Percentiles rank a stretch among this genome's conserved stretches.
Evolutionary conservation across 2,888 invertebrate genomes (phyloP).

Genomic region (Tiliacea citrago): DNA sequence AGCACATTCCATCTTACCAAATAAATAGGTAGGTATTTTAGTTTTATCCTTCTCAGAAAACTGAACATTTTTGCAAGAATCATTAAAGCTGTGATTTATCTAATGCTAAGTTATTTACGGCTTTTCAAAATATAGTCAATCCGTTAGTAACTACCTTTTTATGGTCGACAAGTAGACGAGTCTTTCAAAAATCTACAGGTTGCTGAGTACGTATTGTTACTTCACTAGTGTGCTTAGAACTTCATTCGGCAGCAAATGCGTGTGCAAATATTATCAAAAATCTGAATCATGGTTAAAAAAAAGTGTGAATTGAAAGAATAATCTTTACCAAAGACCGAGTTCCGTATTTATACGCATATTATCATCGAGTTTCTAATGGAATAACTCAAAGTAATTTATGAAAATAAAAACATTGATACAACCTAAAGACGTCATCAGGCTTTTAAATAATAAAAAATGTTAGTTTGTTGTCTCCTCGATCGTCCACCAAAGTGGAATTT

Average conservation of each 20-base stretch:
- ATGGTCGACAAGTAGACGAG: background rate
- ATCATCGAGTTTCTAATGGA: constrained; percentile 52
- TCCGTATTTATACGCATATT: constrained; percentile 57
- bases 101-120: constrained; percentile 18
- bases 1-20: background rate
- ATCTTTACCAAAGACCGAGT: constrained; percentile 25
- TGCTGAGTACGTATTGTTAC: background rate
- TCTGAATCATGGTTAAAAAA: constrained; percentile 28
- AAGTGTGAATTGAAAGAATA: constrained; percentile 53
- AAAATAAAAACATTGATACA: constrained; percentile 5
- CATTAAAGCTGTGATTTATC: constrained; percentile 10
- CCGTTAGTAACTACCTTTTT: background rate
- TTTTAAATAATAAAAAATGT: constrained; percentile 11
- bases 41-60: background rate
- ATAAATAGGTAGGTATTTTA: background rate
- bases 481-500: background rate
- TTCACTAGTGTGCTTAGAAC: background rate
- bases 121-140: constrained; percentile 4
- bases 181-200: background rate
- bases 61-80: background rate
- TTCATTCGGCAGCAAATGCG: background rate
- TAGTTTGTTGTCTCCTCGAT: background rate
- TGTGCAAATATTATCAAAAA: constrained; percentile 39
- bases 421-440: constrained; percentile 2
- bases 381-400: constrained; percentile 30